phyloP scores from a whole-genome alignment of 1,140 invertebrate genomes.

The Brachionus plicatilis region DNA sequence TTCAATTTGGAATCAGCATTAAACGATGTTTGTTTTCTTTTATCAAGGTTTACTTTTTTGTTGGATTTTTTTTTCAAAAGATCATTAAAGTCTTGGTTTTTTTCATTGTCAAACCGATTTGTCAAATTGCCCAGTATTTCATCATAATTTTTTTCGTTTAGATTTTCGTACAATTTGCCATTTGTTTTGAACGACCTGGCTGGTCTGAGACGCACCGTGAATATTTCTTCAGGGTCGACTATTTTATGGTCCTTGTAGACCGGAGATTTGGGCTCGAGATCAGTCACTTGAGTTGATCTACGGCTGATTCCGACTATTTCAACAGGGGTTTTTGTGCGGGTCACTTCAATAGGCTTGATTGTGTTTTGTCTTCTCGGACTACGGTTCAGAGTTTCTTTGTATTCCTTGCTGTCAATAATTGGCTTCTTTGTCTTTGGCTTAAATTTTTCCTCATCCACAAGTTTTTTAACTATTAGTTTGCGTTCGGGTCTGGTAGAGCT shows the following conservation, averaged over 20 bases:
- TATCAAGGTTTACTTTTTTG: constrained; percentile 14
- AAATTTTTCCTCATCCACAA: not conserved
- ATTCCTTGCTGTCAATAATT: not conserved
- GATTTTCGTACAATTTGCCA: not conserved
- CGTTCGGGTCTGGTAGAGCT: not conserved
- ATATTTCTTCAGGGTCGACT: not conserved
- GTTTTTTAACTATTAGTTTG: not conserved
- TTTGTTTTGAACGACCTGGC: not conserved
- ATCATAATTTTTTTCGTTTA: constrained; percentile 20
- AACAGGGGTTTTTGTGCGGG: not conserved
- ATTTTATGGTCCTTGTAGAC: not conserved
- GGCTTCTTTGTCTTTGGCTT: not conserved
- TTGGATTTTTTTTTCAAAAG: not conserved
- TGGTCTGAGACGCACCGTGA: not conserved
- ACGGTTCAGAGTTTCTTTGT: not conserved
- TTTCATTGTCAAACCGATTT: not conserved
- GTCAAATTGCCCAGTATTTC: constrained; percentile 1
- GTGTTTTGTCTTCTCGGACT: not conserved
- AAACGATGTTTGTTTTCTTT: not conserved
- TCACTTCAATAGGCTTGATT: not conserved
- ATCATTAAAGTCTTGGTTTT: not conserved
- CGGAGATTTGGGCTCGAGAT: not conserved
- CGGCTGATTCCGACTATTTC: not conserved
- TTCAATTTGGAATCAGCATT: not conserved
- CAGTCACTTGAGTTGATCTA: not conserved